Evolutionary conservation across 2,888 invertebrate genomes (phyloP).

Genomic region (Drosophila borborema): DNA sequence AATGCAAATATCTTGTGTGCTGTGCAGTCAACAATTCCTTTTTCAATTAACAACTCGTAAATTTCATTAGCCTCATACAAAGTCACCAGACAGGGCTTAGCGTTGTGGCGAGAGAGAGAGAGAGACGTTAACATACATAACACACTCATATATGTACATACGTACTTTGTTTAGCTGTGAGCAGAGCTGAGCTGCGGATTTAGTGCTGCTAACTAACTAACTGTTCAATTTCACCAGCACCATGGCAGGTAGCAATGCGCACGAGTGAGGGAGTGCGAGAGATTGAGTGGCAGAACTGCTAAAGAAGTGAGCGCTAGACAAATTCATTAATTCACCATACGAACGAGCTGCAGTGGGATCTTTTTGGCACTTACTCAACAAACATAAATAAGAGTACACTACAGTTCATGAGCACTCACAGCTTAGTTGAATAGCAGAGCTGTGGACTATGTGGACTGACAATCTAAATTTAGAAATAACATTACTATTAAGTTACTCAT

Average conservation of each 20-base stretch:
- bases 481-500: background rate
- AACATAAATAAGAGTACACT: background rate
- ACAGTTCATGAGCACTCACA: background rate
- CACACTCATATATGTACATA: background rate
- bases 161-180: background rate
- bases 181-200: background rate
- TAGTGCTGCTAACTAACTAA: background rate
- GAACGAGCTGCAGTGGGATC: background rate
- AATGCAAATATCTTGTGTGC: constrained; percentile 4
- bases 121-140: background rate
- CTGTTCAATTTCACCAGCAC: background rate
- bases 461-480: background rate
- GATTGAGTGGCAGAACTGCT: background rate
- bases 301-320: background rate
- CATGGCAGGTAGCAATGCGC: background rate
- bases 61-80: constrained; percentile 1
- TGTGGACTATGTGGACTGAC: background rate
- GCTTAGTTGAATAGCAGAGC: background rate
- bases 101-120: background rate
- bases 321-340: background rate
- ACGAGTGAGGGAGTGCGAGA: background rate
- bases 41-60: background rate
- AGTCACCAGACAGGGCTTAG: background rate
- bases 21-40: constrained; percentile 4
- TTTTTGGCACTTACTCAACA: background rate